Evolutionary conservation across 2,888 invertebrate species (phyloP), one percentile per base, ranked within the genome.

Genomic region (Tachina grossa): DNA sequence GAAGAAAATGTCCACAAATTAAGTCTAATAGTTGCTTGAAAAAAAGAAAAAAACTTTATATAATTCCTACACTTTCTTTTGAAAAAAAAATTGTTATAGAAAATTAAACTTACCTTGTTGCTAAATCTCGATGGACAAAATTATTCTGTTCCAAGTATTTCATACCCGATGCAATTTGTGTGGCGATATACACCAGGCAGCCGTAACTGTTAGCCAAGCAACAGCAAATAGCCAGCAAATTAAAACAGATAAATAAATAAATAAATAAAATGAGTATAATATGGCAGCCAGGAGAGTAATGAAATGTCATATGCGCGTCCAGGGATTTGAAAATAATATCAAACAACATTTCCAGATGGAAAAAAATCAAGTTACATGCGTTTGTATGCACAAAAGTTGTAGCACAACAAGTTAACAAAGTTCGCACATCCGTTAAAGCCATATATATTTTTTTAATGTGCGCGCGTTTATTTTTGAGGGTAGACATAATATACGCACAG

Each of bases 101-200:
- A 31, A 31, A 6, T 31, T 31, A 31, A 61, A 91, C 92, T 94
- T 94, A 96, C 96, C 96, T 95, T 89, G 97, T 95, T 88, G 97
- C 97, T 89, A 97, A 94, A 93, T 97, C 97, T 90, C 96, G 95
- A 93, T 97, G 97, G 88, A 97, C 96, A 93, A 96, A 97, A 93
- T 96, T 95, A 92, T 96, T 94, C 88, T 96, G 95, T 93, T 97
- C 97, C 92, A 97, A 94, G 93, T 97, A 97, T 93, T 97, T 97
- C 97, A 97, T 97, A 88, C 97, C 97, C 84, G 97, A 96, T 88
- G 97, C 96, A 92, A 97, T 96, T 94, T 98, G 97, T 87, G 96
- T 95, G 87, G 97, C 96, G 95, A 97, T 96, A 93, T 96, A 96
- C 90, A 97, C 95, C 92, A 97, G 94, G 93, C 96, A 96, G 89